These are phyloP conservation scores for Strix uralensis DNA, from an alignment of 2,113 vertebrate genomes.

Conservation along the genomic window DNA sequence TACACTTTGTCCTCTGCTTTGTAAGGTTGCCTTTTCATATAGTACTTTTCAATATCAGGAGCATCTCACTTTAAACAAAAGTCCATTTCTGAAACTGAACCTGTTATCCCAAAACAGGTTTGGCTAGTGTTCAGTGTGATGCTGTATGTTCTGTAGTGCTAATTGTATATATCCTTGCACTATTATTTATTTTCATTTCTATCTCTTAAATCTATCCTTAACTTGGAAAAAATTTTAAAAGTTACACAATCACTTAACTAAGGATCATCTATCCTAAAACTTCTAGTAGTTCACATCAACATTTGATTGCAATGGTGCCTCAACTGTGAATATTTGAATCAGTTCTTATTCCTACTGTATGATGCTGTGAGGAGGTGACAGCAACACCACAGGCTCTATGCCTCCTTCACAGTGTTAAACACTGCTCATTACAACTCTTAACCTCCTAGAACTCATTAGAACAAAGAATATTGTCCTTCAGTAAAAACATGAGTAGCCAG, in stretches of 20 bases:
- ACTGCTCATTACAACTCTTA: not conserved
- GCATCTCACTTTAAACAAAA: not conserved
- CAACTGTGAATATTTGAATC: not conserved
- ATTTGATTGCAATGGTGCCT: not conserved
- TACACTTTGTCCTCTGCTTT: not conserved
- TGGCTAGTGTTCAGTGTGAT: not conserved
- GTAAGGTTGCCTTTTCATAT: not conserved
- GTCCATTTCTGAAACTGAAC: not conserved
- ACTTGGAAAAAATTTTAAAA: not conserved
- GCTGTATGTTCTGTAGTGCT: not conserved
- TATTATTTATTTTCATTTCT: not conserved
- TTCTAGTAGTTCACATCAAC: not conserved
- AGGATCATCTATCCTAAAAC: not conserved
- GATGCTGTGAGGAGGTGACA: not conserved
- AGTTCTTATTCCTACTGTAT: not conserved
- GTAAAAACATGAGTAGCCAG: not conserved
- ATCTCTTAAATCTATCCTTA: not conserved
- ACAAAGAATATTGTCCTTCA: not conserved
- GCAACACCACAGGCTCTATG: not conserved
- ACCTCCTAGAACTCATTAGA: not conserved
- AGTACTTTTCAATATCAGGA: not conserved
- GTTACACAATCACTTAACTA: not conserved
- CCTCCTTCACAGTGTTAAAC: not conserved
- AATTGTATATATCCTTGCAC: not conserved
- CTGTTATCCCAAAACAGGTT: not conserved